Evolutionary conservation across 1,140 invertebrate genomes (phyloP), one percentile per base, ranked within the genome.

Genomic region (Pseudomyrmex sp.): DNA sequence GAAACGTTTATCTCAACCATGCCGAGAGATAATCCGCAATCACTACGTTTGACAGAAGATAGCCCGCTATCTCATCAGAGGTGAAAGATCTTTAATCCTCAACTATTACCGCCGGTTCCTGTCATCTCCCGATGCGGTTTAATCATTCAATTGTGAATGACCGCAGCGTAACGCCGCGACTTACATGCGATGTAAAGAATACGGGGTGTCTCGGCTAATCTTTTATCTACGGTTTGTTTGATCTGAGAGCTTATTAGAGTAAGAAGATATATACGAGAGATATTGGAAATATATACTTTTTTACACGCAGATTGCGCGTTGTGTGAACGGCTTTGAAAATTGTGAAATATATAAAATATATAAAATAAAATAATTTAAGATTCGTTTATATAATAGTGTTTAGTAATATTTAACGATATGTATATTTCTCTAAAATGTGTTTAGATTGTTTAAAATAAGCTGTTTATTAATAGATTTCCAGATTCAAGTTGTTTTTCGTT

Each of bases 1-100:
- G 54, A 75, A 85, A 73, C 76, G 56, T 85, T 92, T 92, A 92
- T 92, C 91, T 85, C 84, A 85, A 88, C 52, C 23, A 69, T n/a
- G 15, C 69, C 9, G 89, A 54, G 80, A 35, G 91, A 92, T 94
- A 89, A 94, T 94, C 92, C 89, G 89, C 91, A 93, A 94, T 94
- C 92, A 89, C 90, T 93, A 73, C 8, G 48, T 35, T 59, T 12
- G 20, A 82, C 68, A 35, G 35, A 73, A 72, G 82, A 82, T 54
- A 77, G 48, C 46, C 13, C 20, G 20, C 46, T 72, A 70, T 77
- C 86, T 75, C 54, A 5, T 63, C 54, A 69, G 82, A 35, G 59
- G 62, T 50, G 62, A 7, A 35, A 35, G 68, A 85, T 58, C 62
- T 85, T 83, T 75, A 56, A 85, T 86, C 79, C 56, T 54, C 70